Evolutionary conservation across 2,888 invertebrate species (phyloP).

Genomic region (Pyralis farinalis): DNA sequence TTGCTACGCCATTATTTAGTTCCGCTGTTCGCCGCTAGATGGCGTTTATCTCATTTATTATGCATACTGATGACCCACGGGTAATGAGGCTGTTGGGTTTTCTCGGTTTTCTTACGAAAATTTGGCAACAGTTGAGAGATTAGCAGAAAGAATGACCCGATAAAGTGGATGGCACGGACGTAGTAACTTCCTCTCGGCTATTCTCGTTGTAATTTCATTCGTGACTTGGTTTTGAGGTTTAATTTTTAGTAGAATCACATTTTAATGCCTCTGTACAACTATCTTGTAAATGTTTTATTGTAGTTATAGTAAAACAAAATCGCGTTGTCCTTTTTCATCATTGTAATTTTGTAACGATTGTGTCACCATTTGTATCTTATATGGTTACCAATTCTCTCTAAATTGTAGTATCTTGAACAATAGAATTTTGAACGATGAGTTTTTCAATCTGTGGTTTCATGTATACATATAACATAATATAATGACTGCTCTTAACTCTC

Average conservation of each 20-base stretch:
- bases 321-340: too few relatives aligned
- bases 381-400: too few relatives aligned
- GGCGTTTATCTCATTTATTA: constrained; percentile 84
- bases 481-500: too few relatives aligned
- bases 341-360: too few relatives aligned
- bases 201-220: constrained; percentile 14
- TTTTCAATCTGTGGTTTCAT: too few relatives aligned
- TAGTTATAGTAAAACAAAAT: too few relatives aligned
- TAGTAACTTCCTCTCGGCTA: constrained; percentile 12
- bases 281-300: too few relatives aligned
- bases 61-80: constrained; percentile 88
- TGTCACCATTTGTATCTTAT: too few relatives aligned
- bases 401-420: too few relatives aligned
- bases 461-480: too few relatives aligned
- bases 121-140: constrained; percentile 63
- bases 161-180: constrained; percentile 27
- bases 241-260: background rate
- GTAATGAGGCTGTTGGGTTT: constrained; percentile 79
- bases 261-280: background rate
- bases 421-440: too few relatives aligned
- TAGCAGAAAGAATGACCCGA: constrained; percentile 56
- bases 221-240: constrained; percentile 7
- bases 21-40: constrained; percentile 58
- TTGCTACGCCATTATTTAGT: constrained; percentile 49
- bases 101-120: constrained; percentile 56